A percentile compares a stretch with the other conserved stretches of the same genome.
Evolutionary conservation across 2,113 vertebrate species (phyloP).

Genomic region (Microcebus lehilahytsara): DNA sequence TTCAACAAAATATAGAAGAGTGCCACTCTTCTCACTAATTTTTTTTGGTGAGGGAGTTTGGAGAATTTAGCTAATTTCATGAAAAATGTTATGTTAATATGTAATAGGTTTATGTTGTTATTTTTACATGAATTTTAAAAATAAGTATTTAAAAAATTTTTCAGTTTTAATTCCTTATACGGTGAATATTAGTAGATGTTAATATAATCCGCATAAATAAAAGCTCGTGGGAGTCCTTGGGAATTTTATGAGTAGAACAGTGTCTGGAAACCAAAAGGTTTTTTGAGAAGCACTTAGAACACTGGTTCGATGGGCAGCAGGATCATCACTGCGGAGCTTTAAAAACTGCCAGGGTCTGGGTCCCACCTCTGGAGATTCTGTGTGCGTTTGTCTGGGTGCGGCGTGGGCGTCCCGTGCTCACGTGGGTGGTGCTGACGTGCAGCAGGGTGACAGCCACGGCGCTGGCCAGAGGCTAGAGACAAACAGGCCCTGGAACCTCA

Average conservation of each 20-base stretch:
- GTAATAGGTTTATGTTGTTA: background rate
- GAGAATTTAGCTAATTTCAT: background rate
- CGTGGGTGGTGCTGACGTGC: rapidly evolving
- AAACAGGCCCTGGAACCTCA: background rate
- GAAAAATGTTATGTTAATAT: background rate
- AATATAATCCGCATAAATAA: background rate
- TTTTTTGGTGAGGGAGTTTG: background rate
- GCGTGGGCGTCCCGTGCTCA: rapidly evolving
- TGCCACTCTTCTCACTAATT: background rate
- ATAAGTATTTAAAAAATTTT: background rate
- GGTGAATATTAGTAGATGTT: background rate
- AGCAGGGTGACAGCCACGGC: background rate
- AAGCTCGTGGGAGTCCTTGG: background rate
- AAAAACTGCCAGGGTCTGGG: background rate
- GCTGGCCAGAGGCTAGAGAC: background rate
- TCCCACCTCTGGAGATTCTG: background rate
- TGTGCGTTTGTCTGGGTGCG: background rate
- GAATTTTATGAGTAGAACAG: background rate
- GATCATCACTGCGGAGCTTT: background rate
- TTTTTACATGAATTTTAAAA: background rate
- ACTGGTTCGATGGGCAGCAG: background rate
- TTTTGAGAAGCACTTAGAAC: background rate
- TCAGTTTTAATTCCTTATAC: background rate
- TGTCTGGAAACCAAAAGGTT: background rate
- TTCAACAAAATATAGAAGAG: background rate